Evolutionary conservation across 2,113 vertebrate species (phyloP).

Genomic region (Sander vitreus): DNA sequence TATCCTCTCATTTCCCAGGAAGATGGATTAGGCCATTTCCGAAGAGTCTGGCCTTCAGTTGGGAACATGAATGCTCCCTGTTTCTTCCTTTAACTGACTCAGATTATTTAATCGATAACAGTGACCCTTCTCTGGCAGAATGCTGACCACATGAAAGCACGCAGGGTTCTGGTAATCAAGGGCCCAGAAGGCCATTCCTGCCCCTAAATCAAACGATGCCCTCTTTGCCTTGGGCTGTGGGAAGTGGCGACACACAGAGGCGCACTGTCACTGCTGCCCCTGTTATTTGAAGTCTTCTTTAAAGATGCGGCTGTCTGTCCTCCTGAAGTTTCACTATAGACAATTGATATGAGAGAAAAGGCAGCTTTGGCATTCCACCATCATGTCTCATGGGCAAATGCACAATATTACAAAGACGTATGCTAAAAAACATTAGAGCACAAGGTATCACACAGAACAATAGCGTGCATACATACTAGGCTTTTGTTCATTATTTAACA

Average conservation of each 20-base stretch:
- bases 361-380: slow-evolving; percentile 37
- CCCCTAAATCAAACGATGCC: slow-evolving; percentile 70
- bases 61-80: slow-evolving; percentile 77
- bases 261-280: slow-evolving; percentile 58
- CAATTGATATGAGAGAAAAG: slow-evolving; percentile 38
- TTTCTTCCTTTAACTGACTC: slow-evolving; percentile 74
- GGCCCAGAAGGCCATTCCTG: slow-evolving; percentile 73
- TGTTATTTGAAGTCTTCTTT: slow-evolving; percentile 55
- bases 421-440: slow-evolving; percentile 13
- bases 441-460: slow-evolving; percentile 48
- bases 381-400: slow-evolving; percentile 32
- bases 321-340: slow-evolving; percentile 55
- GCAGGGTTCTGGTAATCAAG: slow-evolving; percentile 68
- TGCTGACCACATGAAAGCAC: slow-evolving; percentile 83
- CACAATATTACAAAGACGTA: neutral
- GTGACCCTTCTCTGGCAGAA: slow-evolving; percentile 73
- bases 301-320: slow-evolving; percentile 46
- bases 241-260: slow-evolving; percentile 64
- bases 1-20: slow-evolving; percentile 73
- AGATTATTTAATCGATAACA: slow-evolving; percentile 84
- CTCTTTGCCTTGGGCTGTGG: slow-evolving; percentile 68
- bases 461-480: neutral
- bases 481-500: slow-evolving; percentile 30
- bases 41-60: slow-evolving; percentile 56
- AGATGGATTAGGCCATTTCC: slow-evolving; percentile 83